Conservation (phyloP, 2,113 vertebrate species). For the Pao palembangensis region DNA sequence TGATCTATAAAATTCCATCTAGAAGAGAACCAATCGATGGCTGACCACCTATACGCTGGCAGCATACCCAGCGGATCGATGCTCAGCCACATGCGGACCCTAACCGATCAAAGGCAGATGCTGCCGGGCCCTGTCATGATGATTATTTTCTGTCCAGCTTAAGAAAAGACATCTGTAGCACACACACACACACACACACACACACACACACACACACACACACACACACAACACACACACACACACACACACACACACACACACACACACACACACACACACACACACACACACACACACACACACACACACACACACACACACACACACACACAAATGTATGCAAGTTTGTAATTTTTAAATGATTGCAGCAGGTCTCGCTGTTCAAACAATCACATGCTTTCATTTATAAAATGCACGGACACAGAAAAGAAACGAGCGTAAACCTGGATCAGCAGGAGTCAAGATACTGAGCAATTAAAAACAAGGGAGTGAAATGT, state of each 20-base stretch:
- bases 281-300: too few relatives aligned
- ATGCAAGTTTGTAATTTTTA: too few relatives aligned
- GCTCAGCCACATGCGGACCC: conserved; percentile 78
- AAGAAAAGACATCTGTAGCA: conserved; percentile 28
- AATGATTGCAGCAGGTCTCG: too few relatives aligned
- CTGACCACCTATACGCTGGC: conserved; percentile 55
- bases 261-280: too few relatives aligned
- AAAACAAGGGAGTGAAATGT: conserved; percentile 33
- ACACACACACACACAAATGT: too few relatives aligned
- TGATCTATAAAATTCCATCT: conserved; percentile 49
- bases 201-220: conserved; percentile 2
- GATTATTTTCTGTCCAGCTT: conserved; percentile 52
- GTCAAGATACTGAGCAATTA: conserved; percentile 54
- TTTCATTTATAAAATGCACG: conserved; percentile 1
- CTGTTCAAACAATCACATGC: conserved; percentile 19
- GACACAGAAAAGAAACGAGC: neutral
- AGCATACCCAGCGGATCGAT: conserved; percentile 52
- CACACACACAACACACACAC: too few relatives aligned
- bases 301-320: too few relatives aligned
- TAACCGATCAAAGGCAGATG: conserved; percentile 61
- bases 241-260: too few relatives aligned
- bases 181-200: too few relatives aligned
- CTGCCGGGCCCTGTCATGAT: conserved; percentile 48
- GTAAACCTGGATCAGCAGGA: conserved; percentile 39
- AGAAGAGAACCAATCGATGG: conserved; percentile 62